Conservation (phyloP, 1,140 invertebrate genomes). For the Bombus pascuorum region DNA sequence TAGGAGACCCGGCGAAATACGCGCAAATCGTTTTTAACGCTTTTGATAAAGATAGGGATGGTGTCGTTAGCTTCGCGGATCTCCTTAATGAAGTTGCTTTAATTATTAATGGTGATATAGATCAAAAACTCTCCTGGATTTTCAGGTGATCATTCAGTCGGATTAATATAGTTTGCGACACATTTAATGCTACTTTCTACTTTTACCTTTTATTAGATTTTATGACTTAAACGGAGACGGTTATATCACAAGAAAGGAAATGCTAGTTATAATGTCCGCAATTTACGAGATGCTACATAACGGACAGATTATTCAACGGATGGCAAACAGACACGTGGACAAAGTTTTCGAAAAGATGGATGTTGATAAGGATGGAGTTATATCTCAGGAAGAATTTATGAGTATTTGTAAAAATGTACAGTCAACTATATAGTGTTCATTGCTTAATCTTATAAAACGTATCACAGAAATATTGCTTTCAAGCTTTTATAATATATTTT, state of each 20-base stretch:
- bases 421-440: not conserved
- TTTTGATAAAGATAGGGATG: constrained; percentile 73
- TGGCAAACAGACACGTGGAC: constrained; percentile 73
- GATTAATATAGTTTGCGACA: not conserved
- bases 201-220: constrained; percentile 62
- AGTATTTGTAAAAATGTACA: constrained; percentile 74
- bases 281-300: constrained; percentile 76
- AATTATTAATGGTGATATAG: constrained; percentile 71
- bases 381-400: constrained; percentile 76
- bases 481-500: constrained; percentile 27
- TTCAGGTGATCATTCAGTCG: constrained; percentile 67
- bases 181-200: constrained; percentile 30
- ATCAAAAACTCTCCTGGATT: constrained; percentile 77
- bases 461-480: too few species aligned
- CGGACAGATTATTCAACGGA: constrained; percentile 58
- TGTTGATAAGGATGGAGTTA: constrained; percentile 72
- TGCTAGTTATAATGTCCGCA: constrained; percentile 71
- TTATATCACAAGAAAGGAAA: constrained; percentile 74
- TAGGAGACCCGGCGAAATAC: constrained; percentile 74
- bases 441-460: not conserved
- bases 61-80: constrained; percentile 75
- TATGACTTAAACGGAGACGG: constrained; percentile 78
- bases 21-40: constrained; percentile 75
- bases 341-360: constrained; percentile 77
- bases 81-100: constrained; percentile 66